Conservation (phyloP, 2,888 invertebrate genomes). For the Endotricha flammealis region DNA sequence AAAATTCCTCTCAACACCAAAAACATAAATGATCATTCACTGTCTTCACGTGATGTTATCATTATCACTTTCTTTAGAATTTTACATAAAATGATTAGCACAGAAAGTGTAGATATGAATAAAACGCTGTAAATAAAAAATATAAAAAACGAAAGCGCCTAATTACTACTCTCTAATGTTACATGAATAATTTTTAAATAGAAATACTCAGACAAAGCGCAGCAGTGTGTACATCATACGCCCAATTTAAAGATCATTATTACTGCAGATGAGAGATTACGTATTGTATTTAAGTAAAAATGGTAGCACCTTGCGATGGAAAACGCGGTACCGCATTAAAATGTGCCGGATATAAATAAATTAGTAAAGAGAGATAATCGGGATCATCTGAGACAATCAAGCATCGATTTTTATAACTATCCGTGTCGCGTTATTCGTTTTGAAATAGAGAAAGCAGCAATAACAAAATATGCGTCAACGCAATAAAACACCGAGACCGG, state of each 20-base stretch:
- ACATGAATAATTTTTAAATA: slow-evolving; percentile 37
- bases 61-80: slow-evolving; percentile 19
- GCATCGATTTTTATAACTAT: slow-evolving; percentile 26
- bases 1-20: too few relatives aligned
- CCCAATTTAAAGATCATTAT: too few relatives aligned
- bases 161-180: slow-evolving; percentile 41
- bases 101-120: slow-evolving; percentile 22
- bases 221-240: slow-evolving; percentile 10
- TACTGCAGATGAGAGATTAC: too few relatives aligned
- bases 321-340: too few relatives aligned
- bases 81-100: slow-evolving; percentile 22
- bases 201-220: slow-evolving; percentile 16
- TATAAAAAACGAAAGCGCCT: slow-evolving; percentile 37
- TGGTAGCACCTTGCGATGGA: too few relatives aligned
- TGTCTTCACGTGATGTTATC: slow-evolving; percentile 10
- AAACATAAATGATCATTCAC: slow-evolving; percentile 1
- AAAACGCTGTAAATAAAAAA: slow-evolving; percentile 1
- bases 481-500: slow-evolving; percentile 22
- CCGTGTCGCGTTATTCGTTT: slow-evolving; percentile 23
- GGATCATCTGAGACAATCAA: slow-evolving; percentile 29
- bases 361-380: too few relatives aligned
- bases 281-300: too few relatives aligned
- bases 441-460: slow-evolving; percentile 27
- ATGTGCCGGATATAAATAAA: too few relatives aligned
- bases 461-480: slow-evolving; percentile 18